Percentiles rank a stretch among this genome's conserved stretches.
These are phyloP conservation scores for Prionace glauca DNA, from an alignment of 2,797 vertebrate genomes.

Conservation along the genomic window DNA sequence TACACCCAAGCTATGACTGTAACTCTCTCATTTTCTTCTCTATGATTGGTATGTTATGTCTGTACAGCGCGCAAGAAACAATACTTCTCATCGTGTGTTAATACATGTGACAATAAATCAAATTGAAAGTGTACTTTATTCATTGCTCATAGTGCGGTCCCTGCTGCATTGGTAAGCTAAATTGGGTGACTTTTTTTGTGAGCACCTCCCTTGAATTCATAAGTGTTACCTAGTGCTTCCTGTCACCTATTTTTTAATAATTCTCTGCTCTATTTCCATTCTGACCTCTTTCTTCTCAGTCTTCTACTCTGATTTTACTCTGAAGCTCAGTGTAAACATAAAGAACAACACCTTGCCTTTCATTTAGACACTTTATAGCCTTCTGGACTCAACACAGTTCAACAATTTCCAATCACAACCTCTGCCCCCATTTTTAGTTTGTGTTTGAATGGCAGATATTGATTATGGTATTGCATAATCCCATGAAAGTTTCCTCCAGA, in stretches of 20 bases:
- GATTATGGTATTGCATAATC: not conserved
- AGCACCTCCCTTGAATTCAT: not conserved
- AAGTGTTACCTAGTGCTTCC: not conserved
- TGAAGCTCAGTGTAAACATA: not conserved
- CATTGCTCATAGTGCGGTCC: not conserved
- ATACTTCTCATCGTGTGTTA: too few species aligned
- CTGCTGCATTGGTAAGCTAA: not conserved
- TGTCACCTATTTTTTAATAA: not conserved
- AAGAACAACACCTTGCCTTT: not conserved
- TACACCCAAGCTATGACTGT: too few species aligned
- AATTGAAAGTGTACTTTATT: too few species aligned
- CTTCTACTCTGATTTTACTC: not conserved
- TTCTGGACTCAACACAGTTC: not conserved
- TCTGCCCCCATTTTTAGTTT: not conserved
- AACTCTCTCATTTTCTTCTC: too few species aligned
- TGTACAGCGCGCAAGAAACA: too few species aligned
- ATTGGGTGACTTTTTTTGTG: not conserved
- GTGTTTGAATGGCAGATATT: not conserved
- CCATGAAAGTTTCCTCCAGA: not conserved
- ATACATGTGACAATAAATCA: too few species aligned
- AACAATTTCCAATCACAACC: not conserved
- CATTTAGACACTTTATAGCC: not conserved
- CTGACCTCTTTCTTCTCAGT: not conserved
- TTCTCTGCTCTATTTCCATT: not conserved
- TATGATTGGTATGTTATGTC: too few species aligned